phyloP scores from a whole-genome alignment of 2,797 vertebrate genomes.

The Manis pentadactyla region DNA sequence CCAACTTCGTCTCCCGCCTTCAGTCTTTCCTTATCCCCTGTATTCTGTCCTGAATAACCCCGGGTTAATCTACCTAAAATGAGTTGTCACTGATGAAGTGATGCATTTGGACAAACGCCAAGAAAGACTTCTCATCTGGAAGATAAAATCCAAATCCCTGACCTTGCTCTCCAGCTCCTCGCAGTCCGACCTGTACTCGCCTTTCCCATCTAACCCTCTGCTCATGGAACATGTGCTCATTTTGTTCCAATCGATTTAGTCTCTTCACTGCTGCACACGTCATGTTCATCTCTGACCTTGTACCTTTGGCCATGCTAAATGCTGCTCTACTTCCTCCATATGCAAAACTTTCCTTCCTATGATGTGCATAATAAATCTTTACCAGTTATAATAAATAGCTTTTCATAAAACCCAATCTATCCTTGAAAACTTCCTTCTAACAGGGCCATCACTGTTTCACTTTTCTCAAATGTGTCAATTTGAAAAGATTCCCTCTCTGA shows the following conservation, averaged over 20 bases:
- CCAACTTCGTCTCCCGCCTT: background rate
- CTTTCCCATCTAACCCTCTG: background rate
- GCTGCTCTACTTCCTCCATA: background rate
- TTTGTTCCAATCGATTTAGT: conserved; percentile 27
- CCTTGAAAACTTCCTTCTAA: background rate
- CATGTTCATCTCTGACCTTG: background rate
- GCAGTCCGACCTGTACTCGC: background rate
- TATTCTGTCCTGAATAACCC: background rate
- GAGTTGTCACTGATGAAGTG: background rate
- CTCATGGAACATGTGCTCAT: conserved; percentile 8
- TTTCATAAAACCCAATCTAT: background rate
- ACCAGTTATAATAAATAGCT: background rate
- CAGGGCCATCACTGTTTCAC: background rate
- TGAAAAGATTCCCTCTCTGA: background rate
- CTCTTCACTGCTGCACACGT: background rate
- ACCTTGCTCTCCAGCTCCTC: background rate
- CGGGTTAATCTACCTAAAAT: conserved; percentile 56
- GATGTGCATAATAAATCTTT: background rate
- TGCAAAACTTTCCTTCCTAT: background rate
- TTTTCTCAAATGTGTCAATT: background rate
- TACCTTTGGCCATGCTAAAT: background rate
- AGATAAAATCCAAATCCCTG: conserved; percentile 58
- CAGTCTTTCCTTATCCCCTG: background rate
- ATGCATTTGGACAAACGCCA: conserved; percentile 62
- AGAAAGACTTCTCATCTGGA: conserved; percentile 31